Evolutionary conservation across 2,797 vertebrate species (phyloP), one percentile per base, ranked within the genome.

Genomic region (Kryptopterus vitreolus): DNA sequence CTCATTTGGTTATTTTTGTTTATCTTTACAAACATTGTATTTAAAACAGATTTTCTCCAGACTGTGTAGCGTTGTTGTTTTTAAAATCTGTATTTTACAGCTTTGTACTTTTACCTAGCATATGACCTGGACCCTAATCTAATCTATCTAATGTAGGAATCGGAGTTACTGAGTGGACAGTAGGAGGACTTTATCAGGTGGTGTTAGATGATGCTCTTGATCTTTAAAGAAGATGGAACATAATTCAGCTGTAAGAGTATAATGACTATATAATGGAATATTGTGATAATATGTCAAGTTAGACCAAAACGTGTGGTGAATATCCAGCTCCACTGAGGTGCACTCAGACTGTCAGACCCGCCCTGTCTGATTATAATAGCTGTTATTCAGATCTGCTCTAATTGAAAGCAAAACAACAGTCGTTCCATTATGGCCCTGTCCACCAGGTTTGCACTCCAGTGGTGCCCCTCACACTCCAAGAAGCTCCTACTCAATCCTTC

Each of bases 401-500:
- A 2, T 52, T 24, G 52, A 31, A 52, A 52, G 18, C 16, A 20
- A 52, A 31, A 70, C 35, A 52, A 31, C 0, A 12, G 26, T 70
- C 15, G 46, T 70, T 70, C 26, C 16, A 48, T 48, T 26, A 29
- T 0, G 1, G n/a, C 15, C 66, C 13, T 0, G 15, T 15, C n/a
- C 31, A 70, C 74, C 75, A 85, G n/a, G 15, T 11, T 13, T 52
- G 31, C 46, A 11, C 31, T 12, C 16, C n/a, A n/a, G n/a, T n/a
- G n/a, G n/a, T 6, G 10, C 70, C 48, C 12, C 46, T 13, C 35
- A 35, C 3, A 1, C 18, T 35, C 65, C 6, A 4, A 38, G 46
- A 11, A 12, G 46, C 20, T 52, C 13, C 24, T 26, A 18, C 61
- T 97, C 86, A 99, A 66, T 99, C 97, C 80, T 96, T 98, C 87